Base-by-base conservation (phyloP, 2,888 invertebrate genomes). In the Drosophila austrosaltans region DNA sequence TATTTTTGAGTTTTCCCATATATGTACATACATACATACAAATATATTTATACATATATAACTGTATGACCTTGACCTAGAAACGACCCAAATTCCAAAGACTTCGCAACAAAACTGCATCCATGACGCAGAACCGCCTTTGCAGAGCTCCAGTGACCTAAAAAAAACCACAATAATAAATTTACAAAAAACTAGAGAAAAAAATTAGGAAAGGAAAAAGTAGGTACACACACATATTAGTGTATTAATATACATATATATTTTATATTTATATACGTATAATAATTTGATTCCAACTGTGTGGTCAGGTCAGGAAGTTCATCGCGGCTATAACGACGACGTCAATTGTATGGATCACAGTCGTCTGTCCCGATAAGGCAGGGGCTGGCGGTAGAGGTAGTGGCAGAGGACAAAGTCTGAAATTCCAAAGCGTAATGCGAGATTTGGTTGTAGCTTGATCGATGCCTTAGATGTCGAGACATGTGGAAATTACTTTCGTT, bases 321-420 rank as follows among this genome's bases (percentile, higher is more conserved):
- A 48, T 48, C 48, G 10, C 48, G 48, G 22, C 44, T 48, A 48
- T 48, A 48, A 48, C 12, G 48, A 25, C 48, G 22, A 48, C 48
- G 48, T 48, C 48, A 48, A 48, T 48, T 4, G 48, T 16, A 12
- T 22, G 48, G 48, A 48, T 48, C 22, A 25, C 48, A 48, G 25
- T 25, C 48, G 48, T 48, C 5, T 25, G 48, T 12, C 48, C 22
- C 48, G 48, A 48, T 48, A 48, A 48, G 22, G 48, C 22, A 25
- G 25, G 48, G 48, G 12, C 48, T 57, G 3, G 30, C 16, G 3
- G 16, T 36, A 56, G 20, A 57, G 32, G 22, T 20, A 58, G 32
- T 28, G 61, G 36, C 36, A 66, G 44, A 40, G 74, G 59, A 36
- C 72, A 72, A 72, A 72, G 72, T 72, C 53, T 61, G 53, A 73